Evolutionary conservation across 2,113 vertebrate genomes (phyloP).

Genomic region (Rhinolophus ferrumequinum): DNA sequence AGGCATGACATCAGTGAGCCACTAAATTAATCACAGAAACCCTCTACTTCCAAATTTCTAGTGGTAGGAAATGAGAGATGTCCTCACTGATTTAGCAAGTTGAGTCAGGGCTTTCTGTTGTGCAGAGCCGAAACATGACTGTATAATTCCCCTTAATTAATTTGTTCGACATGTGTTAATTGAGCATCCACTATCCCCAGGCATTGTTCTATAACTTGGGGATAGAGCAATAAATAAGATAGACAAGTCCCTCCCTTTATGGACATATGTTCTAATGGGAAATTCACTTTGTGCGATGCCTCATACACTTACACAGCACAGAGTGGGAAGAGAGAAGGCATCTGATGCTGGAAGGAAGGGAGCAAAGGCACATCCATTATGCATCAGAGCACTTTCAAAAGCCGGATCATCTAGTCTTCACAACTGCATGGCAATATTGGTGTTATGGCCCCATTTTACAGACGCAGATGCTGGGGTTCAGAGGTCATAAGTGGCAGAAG

Average conservation of each 20-base stretch:
- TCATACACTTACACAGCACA: background rate
- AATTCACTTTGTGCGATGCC: background rate
- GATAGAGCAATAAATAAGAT: conserved; percentile 30
- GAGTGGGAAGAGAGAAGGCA: background rate
- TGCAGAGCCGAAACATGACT: background rate
- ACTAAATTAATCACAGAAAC: background rate
- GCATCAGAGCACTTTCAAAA: background rate
- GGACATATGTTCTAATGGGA: background rate
- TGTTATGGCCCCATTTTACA: background rate
- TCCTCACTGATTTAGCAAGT: background rate
- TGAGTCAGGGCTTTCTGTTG: conserved; percentile 22
- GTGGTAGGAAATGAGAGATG: background rate
- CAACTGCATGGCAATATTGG: background rate
- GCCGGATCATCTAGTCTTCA: background rate
- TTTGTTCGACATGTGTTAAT: background rate
- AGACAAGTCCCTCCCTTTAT: background rate
- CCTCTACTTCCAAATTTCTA: conserved; percentile 14
- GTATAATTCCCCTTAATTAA: conserved; percentile 17
- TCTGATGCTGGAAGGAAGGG: background rate
- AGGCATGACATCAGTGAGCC: background rate
- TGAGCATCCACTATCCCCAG: background rate
- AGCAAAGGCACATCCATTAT: background rate
- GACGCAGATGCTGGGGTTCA: background rate
- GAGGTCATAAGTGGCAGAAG: background rate
- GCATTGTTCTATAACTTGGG: background rate